Conservation (phyloP, 2,113 vertebrate genomes). For the Elephas maximus region DNA sequence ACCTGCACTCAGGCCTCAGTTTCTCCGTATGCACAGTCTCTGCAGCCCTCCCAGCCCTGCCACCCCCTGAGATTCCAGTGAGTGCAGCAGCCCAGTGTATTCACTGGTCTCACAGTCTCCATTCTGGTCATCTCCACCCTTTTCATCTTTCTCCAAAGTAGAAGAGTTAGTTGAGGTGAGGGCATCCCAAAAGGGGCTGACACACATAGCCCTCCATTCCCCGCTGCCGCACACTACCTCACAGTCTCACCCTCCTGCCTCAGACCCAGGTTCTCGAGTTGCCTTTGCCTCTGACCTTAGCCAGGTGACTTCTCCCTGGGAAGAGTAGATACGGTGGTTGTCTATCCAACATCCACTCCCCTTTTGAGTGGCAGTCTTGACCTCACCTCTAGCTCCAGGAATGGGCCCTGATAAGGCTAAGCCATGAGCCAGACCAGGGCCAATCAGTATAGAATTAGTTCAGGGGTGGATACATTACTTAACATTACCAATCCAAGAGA, state of each 20-base stretch:
- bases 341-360: background rate
- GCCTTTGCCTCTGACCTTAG: background rate
- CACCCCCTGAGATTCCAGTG: background rate
- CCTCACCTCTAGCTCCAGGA: background rate
- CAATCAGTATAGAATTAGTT: background rate
- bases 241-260: background rate
- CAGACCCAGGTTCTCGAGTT: too few species aligned
- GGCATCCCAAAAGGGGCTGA: accelerated
- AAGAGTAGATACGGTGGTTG: background rate
- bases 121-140: background rate
- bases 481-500: background rate
- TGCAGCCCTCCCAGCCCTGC: background rate
- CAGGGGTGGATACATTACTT: background rate
- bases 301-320: background rate
- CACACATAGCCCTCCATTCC: background rate
- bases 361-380: background rate
- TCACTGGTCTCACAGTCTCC: accelerated
- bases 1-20: background rate
- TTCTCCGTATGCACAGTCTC: background rate
- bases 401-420: background rate
- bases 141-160: background rate
- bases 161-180: background rate
- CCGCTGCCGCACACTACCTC: background rate
- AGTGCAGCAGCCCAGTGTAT: background rate
- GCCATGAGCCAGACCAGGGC: too few species aligned